phyloP scores from a whole-genome alignment of 2,888 invertebrate species.

The Frankliniella fusca region DNA sequence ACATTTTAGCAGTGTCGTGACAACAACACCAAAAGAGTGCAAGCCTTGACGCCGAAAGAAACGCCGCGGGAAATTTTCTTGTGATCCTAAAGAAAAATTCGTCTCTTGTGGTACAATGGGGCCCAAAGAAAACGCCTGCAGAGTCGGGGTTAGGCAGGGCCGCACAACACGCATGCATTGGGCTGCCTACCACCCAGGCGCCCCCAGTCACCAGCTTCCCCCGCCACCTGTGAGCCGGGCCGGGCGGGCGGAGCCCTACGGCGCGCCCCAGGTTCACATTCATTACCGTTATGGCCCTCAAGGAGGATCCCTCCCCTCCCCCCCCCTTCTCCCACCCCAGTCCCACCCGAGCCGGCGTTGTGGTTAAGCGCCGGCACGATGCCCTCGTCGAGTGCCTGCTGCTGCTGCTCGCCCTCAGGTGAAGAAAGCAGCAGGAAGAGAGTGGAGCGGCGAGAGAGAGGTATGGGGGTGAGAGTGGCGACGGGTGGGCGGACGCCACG shows the following conservation, averaged over 20 bases:
- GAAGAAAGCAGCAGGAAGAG: not conserved
- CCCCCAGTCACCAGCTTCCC: not conserved
- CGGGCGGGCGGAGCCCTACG: too few species aligned
- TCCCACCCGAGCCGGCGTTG: not conserved
- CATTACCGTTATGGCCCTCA: not conserved
- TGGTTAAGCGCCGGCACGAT: not conserved
- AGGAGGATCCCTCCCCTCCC: not conserved
- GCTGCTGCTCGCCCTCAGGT: not conserved
- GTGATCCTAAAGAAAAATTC: too few species aligned
- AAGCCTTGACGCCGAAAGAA: too few species aligned
- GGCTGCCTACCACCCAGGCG: too few species aligned
- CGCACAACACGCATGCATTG: too few species aligned
- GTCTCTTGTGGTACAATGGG: too few species aligned
- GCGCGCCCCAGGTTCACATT: not conserved
- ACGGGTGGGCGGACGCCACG: not conserved
- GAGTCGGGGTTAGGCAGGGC: too few species aligned
- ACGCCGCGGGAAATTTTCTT: too few species aligned
- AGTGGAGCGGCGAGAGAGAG: too few species aligned
- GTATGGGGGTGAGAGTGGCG: not conserved
- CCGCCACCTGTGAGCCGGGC: not conserved
- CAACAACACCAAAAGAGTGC: too few species aligned
- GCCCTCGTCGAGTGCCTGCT: not conserved
- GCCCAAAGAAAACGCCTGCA: too few species aligned
- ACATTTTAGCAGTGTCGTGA: too few species aligned
- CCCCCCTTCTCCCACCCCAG: not conserved